These are phyloP conservation scores for Gryllus longicercus DNA, from an alignment of 2,888 invertebrate genomes.

Conservation along the genomic window DNA sequence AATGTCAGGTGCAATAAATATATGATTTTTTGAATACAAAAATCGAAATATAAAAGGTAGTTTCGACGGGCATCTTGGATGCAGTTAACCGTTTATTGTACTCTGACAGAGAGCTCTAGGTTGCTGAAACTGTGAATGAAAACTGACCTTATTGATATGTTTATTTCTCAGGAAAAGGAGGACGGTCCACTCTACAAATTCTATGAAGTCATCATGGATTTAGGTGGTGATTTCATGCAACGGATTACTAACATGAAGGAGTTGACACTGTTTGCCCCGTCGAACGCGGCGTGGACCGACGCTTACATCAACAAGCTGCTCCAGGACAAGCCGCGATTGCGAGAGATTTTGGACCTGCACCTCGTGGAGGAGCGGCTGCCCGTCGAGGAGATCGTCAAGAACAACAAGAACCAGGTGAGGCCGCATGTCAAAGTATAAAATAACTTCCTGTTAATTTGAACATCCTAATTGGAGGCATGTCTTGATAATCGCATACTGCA, in stretches of 20 bases:
- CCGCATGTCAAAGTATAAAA: background rate
- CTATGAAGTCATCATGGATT: constrained; percentile 74
- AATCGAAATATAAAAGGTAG: no score
- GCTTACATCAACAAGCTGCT: constrained; percentile 66
- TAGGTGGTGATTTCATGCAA: constrained; percentile 69
- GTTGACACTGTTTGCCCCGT: constrained; percentile 84
- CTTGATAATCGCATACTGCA: no score
- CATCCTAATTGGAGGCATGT: no score
- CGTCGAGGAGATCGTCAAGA: constrained; percentile 69
- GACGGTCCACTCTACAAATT: constrained; percentile 77
- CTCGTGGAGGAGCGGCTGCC: constrained; percentile 73
- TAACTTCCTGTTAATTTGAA: no score
- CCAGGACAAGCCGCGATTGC: constrained; percentile 64
- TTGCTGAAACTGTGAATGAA: no score
- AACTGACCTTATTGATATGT: background rate
- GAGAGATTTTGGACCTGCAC: constrained; percentile 78
- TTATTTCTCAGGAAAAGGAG: constrained; percentile 60
- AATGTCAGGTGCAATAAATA: no score
- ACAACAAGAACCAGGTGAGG: constrained; percentile 65
- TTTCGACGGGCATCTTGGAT: background rate
- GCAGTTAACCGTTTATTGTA: background rate
- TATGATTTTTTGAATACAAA: no score
- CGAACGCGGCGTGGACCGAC: constrained; percentile 80
- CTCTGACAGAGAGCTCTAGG: no score
- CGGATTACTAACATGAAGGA: constrained; percentile 67